Evolutionary conservation across 1,140 invertebrate genomes (phyloP).

Genomic region (Bombus cullumanus): DNA sequence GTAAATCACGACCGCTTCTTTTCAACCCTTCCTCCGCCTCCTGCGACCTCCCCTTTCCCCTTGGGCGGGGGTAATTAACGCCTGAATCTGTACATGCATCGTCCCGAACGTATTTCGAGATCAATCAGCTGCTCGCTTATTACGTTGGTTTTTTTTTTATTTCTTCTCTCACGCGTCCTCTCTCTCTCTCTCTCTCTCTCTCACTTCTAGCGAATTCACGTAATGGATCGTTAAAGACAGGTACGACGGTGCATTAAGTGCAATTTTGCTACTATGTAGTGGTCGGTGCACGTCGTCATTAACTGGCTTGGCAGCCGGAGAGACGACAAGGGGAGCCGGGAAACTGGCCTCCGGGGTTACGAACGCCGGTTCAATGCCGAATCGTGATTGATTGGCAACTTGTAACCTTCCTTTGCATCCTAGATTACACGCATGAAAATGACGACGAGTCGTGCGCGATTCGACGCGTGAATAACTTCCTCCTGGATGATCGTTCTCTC

Average conservation of each 20-base stretch:
- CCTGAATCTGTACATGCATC: constrained; percentile 23
- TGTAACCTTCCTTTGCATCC: constrained; percentile 70
- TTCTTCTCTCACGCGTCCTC: not conserved
- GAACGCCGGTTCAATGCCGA: constrained; percentile 75
- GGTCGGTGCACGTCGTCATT: constrained; percentile 43
- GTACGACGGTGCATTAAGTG: constrained; percentile 53
- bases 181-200: not conserved
- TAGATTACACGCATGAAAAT: constrained; percentile 16
- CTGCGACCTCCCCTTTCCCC: not conserved
- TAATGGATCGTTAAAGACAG: constrained; percentile 57
- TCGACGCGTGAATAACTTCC: not conserved
- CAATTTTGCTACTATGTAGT: constrained; percentile 53
- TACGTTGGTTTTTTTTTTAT: constrained; percentile 7
- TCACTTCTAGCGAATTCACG: constrained; percentile 42
- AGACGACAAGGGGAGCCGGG: not conserved
- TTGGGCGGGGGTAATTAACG: constrained; percentile 38
- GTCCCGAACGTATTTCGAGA: constrained; percentile 47
- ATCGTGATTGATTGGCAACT: constrained; percentile 78
- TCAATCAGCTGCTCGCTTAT: constrained; percentile 54
- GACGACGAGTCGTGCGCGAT: too few species aligned
- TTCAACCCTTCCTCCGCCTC: not conserved
- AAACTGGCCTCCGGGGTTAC: constrained; percentile 67
- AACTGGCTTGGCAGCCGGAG: not conserved
- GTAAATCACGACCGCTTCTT: constrained; percentile 27
- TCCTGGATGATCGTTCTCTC: not conserved